A percentile compares a stretch with the other conserved stretches of the same genome.
Conservation (phyloP, 2,113 vertebrate species). For the Eptesicus fuscus region DNA sequence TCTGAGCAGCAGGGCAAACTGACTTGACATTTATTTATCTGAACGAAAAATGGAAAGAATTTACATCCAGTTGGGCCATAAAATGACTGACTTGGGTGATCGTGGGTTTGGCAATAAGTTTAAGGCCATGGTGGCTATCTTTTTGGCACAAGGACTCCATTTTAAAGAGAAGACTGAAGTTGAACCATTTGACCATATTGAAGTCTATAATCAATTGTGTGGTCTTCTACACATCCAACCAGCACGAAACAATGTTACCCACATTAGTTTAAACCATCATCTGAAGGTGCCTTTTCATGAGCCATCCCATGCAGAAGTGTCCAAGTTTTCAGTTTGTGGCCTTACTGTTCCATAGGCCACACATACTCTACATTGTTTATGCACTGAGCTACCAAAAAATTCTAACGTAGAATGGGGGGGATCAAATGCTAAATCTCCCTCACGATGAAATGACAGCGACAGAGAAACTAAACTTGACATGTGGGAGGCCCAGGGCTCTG, state of each 20-base stretch:
- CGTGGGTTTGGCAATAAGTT: too few relatives aligned
- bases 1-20: background rate
- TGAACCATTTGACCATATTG: constrained; percentile 94
- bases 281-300: constrained; percentile 83
- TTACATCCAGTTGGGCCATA: background rate
- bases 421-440: too few relatives aligned
- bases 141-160: constrained; percentile 91
- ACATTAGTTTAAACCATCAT: constrained; percentile 95
- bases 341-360: background rate
- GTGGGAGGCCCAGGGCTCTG: constrained; percentile 87
- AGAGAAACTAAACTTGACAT: constrained; percentile 76
- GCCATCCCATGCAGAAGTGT: constrained; percentile 85
- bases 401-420: too few relatives aligned
- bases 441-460: background rate
- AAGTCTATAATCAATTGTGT: constrained; percentile 96
- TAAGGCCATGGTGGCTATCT: constrained; percentile 85
- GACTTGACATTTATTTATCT: background rate
- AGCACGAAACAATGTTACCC: constrained; percentile 94
- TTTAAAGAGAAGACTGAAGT: constrained; percentile 87
- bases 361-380: constrained; percentile 80
- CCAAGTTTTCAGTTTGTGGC: constrained; percentile 79
- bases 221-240: constrained; percentile 91
- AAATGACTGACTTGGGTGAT: background rate
- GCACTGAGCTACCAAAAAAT: background rate
- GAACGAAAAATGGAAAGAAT: too few relatives aligned